Evolutionary conservation across 2,797 vertebrate genomes (phyloP).

Genomic region (Galaxias olidus): DNA sequence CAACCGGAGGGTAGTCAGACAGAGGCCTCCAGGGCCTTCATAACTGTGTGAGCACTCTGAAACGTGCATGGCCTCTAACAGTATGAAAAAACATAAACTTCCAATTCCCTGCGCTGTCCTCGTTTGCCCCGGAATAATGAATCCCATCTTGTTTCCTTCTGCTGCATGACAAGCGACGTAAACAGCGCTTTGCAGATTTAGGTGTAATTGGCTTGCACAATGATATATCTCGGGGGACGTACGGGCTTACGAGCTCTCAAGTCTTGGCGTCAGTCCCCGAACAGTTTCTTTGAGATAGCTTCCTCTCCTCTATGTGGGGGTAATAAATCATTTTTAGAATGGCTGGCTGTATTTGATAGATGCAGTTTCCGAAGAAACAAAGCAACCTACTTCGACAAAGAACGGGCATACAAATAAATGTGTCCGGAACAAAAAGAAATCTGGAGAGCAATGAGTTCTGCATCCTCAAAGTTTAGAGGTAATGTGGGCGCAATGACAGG

Average conservation of each 20-base stretch:
- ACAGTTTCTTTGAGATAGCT: slow-evolving; percentile 36
- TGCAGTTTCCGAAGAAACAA: slow-evolving; percentile 16
- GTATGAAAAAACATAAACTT: slow-evolving; percentile 19
- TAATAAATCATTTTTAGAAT: slow-evolving; percentile 26
- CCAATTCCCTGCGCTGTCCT: slow-evolving; percentile 3
- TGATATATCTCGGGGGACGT: slow-evolving; percentile 45
- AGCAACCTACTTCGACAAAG: slow-evolving; percentile 14
- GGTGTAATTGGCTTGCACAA: slow-evolving; percentile 41
- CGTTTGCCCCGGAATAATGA: slow-evolving; percentile 13
- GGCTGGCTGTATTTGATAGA: slow-evolving; percentile 17
- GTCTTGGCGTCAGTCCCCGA: no score
- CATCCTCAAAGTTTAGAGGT: slow-evolving; percentile 52
- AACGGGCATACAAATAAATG: slow-evolving; percentile 22
- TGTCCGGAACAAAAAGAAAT: slow-evolving; percentile 12
- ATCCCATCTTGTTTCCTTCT: no score
- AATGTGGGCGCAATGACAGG: slow-evolving; percentile 35
- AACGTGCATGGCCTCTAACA: not conserved
- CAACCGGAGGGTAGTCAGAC: not conserved
- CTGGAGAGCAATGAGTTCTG: slow-evolving; percentile 31
- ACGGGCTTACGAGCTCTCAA: not conserved
- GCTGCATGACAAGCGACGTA: slow-evolving; percentile 48
- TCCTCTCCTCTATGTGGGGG: slow-evolving; percentile 6
- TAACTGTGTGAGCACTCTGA: slow-evolving; percentile 30
- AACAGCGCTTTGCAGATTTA: slow-evolving; percentile 45
- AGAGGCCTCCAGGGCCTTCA: not conserved